Conservation (phyloP, 1,140 invertebrate species). For the Paraescarpia echinospica region DNA sequence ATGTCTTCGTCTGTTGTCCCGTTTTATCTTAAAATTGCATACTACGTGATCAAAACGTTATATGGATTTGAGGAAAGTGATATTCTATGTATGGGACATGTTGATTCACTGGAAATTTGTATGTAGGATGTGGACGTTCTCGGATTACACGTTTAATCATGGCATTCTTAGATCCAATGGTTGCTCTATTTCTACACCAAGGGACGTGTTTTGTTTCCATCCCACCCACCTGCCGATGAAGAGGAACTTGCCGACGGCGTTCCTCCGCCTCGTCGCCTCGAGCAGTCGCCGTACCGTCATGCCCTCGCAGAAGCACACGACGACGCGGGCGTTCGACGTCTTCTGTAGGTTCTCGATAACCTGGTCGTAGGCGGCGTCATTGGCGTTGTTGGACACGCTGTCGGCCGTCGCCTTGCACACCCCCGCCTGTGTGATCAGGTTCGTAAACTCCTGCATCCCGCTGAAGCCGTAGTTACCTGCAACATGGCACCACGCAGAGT, state of each 20-base stretch:
- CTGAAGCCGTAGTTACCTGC: slow-evolving; percentile 80
- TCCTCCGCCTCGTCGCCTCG: slow-evolving; percentile 66
- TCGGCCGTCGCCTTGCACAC: slow-evolving; percentile 75
- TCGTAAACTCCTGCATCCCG: slow-evolving; percentile 76
- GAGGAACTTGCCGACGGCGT: slow-evolving; percentile 67
- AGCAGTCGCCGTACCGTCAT: slow-evolving; percentile 72
- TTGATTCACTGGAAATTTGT: too few relatives aligned
- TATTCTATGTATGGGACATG: too few relatives aligned
- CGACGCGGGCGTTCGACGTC: slow-evolving; percentile 67
- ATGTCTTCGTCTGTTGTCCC: too few relatives aligned
- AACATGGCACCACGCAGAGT: slow-evolving; percentile 32
- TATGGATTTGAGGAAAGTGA: too few relatives aligned
- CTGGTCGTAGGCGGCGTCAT: slow-evolving; percentile 65
- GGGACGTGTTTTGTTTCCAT: not conserved
- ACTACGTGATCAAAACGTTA: too few relatives aligned
- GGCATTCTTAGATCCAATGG: too few relatives aligned
- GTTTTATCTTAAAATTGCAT: too few relatives aligned
- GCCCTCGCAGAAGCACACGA: slow-evolving; percentile 85
- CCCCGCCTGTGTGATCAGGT: slow-evolving; percentile 67
- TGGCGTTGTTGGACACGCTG: slow-evolving; percentile 68
- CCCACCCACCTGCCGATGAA: slow-evolving; percentile 70
- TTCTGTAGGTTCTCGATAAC: slow-evolving; percentile 65
- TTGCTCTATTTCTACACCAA: too few relatives aligned
- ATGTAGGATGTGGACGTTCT: too few relatives aligned
- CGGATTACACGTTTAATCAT: too few relatives aligned